Base-by-base conservation (phyloP, 2,113 vertebrate species). In the Oryzias woworae region DNA sequence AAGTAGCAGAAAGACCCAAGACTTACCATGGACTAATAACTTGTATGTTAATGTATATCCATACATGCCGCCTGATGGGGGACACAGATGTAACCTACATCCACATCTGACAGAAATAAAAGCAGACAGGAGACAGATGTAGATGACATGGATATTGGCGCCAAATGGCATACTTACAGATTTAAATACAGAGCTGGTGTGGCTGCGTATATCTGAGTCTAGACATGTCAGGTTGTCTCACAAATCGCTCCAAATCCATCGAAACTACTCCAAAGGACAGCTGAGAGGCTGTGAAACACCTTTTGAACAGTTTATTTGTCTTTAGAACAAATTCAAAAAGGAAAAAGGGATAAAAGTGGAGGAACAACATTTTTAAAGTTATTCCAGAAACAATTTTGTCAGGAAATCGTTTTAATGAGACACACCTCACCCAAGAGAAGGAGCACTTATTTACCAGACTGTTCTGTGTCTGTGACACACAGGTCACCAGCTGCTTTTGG, bases 1-100 rank as follows among this genome's bases (percentile, higher is more conserved):
- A 89, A 89, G 79, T 82, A 66, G 81, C 64, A 71, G 51, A 58
- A n/a, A 67, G 81, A 66, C 66, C 66, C 5, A 15, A 66, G 71
- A 56, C 73, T 73, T 58, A 50, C 73, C 73, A 82, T 73, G 75
- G 72, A 63, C 46, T 12, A n/a, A 16, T 28, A 58, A 20, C 83
- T 67, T 50, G 55, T 43, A 44, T 22, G 52, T 46, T 18, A 36
- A 57, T 63, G 66, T 24, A 46, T 18, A 7, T 22, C 26, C 16
- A 61, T 13, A 48, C 60, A 58, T 8, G n/a, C 24, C 17, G 53
- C 1, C 50, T 46, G 67, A 71, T 63, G 52, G 71, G 50, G 56
- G 59, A 65, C 66, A 63, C 58, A 69, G 58, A 79, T 64, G 26
- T 31, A 26, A 50, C 18, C 3, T 14, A 18, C 43, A 58, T 68